Base-by-base conservation (phyloP, 2,888 invertebrate genomes). In the Drosophila nigritarsus region DNA sequence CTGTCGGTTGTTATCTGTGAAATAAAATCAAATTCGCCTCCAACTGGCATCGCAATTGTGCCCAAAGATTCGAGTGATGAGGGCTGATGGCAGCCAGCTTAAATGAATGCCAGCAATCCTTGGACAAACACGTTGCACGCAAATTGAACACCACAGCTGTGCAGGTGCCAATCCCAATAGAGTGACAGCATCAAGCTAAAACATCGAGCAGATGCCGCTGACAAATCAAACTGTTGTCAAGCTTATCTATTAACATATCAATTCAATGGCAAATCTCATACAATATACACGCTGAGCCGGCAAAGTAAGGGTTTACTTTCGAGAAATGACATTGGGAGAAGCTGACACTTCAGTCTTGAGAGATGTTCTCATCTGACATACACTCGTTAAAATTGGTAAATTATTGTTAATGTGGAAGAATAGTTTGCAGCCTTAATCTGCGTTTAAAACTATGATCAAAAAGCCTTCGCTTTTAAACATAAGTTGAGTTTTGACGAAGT, bases 11-110 rank as follows among this genome's bases (percentile, higher is more conserved):
- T 55, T 73, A 60, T 73, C 38, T 38, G 48, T 48, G 49, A 18
- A 49, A 75, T 62, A 61, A 59, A 62, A 73, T 69, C 55, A 50
- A 78, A 78, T 73, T 62, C 67, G 63, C 68, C 67, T 38, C 50
- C 67, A 55, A 73, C 58, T 45, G 53, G 68, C 50, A 60, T n/a
- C 15, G 51, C 69, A 64, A 73, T 68, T 68, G 50, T 59, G 40
- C 20, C n/a, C 24, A 34, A 40, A 49, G 51, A 70, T 30, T 61
- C 27, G 32, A 51, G 49, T 51, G 45, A 34, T 11, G 27, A 11
- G 42, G 49, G 53, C 64, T 55, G 69, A 65, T 62, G 64, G 24
- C 50, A 61, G 15, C n/a, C 45, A 40, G 38, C 36, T 64, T 36
- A 50, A 27, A 45, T 36, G 53, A 68, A 49, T 30, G n/a, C 27